Conservation (phyloP, 1,140 invertebrate species). For the Periplaneta americana region DNA sequence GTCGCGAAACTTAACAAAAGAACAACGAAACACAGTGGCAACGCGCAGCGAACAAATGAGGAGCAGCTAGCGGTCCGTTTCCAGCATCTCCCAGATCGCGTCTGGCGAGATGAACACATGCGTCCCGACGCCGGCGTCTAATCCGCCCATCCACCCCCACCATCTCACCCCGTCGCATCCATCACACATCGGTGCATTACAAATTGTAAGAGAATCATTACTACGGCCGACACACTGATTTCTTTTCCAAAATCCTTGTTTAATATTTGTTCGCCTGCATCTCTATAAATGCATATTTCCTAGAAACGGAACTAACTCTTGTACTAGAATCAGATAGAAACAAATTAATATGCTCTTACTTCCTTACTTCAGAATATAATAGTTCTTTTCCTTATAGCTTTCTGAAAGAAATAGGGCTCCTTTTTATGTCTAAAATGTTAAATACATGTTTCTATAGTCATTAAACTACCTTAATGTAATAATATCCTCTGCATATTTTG, state of each 20-base stretch:
- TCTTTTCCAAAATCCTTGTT: neutral
- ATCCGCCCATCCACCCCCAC: slow-evolving; percentile 26
- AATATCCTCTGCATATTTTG: no score
- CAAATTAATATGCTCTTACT: no score
- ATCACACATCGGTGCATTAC: neutral
- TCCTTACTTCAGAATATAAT: no score
- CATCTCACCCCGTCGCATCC: neutral
- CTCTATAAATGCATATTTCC: no score
- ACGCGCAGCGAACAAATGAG: neutral
- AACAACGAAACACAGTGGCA: slow-evolving; percentile 3
- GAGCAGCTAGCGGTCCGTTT: slow-evolving; percentile 34
- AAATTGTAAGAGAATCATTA: neutral
- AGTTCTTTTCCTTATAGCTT: no score
- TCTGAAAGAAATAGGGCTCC: no score
- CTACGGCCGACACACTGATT: neutral
- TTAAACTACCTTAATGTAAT: no score
- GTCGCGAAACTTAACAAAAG: slow-evolving; percentile 8
- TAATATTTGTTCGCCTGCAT: slow-evolving; percentile 23
- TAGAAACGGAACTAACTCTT: no score
- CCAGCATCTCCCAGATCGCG: slow-evolving; percentile 31
- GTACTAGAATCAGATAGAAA: no score
- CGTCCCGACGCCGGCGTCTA: slow-evolving; percentile 37
- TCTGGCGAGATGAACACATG: slow-evolving; percentile 36
- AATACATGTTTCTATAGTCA: no score
- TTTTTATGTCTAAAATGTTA: no score